Evolutionary conservation across 2,888 invertebrate species (phyloP), one percentile per base, ranked within the genome.

Genomic region (Lottia scabra): DNA sequence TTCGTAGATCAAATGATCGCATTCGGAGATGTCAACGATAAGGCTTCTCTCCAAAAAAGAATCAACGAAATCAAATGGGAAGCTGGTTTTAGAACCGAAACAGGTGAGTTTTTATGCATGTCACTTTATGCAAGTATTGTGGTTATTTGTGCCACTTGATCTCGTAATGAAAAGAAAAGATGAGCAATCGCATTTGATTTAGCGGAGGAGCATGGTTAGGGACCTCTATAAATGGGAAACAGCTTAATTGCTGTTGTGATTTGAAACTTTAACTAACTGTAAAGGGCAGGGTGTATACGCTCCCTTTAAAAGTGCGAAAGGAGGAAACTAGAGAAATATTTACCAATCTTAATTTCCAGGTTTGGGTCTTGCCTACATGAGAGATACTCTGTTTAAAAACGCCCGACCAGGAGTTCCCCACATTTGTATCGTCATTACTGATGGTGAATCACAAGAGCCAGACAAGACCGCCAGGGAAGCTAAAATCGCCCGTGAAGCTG

Each of bases 401-500:
- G 56, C 56, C 23, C 19, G 56, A 56, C 23, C 56, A 56, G 56
- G 56, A 23, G 19, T 56, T 56, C 56, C 56, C 19, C 19, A 56
- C 2, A 56, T 56, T 12, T 56, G 56, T 13, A 56, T 56, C 23
- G 56, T 56, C 23, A 56, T 56, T 3, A 56, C 56, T 23, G 56
- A 56, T 13, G 56, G 56, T 13, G 23, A 56, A 56, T 56, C 56
- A 23, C 56, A 56, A 23, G 56, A 56, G 23, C 23, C 56, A 19
- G 56, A 77, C 69, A 67, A 63, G 65, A 77, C 77, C 1, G 30
- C 16, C 30, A 43, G 27, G 5, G 71, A 74, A 19, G 78, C 78
- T 5, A 27, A 38, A 1, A 10, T 5, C 0, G 73, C 76, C 0
- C 72, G 71, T 6, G 44, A 63, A 1, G 67, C 46, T 10, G 76